These are phyloP conservation scores for Sericinus montela DNA, from an alignment of 2,888 invertebrate species.

Conservation along the genomic window DNA sequence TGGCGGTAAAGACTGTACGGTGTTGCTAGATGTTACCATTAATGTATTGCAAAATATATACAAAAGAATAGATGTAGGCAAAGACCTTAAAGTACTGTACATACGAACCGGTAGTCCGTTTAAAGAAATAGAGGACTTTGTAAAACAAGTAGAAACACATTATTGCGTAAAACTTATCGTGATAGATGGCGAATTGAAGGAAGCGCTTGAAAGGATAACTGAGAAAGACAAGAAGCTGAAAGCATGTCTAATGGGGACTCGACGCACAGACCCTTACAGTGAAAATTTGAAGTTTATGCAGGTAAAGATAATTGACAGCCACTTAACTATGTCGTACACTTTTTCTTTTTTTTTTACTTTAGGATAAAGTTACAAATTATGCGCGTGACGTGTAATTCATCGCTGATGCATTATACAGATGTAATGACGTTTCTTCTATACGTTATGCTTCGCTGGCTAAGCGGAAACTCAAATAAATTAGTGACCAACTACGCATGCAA, in stretches of 20 bases:
- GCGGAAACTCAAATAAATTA: no score
- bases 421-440: no score
- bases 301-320: slow-evolving; percentile 55
- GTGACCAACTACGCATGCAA: no score
- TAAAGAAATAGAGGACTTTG: slow-evolving; percentile 91
- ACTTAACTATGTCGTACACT: no score
- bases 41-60: slow-evolving; percentile 46
- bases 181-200: slow-evolving; percentile 84
- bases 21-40: slow-evolving; percentile 81
- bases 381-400: no score
- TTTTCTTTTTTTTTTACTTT: no score
- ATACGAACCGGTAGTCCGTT: slow-evolving; percentile 90
- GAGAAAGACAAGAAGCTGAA: slow-evolving; percentile 80
- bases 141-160: slow-evolving; percentile 82
- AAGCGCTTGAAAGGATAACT: slow-evolving; percentile 82
- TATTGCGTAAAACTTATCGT: slow-evolving; percentile 87
- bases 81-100: slow-evolving; percentile 85
- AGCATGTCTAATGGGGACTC: slow-evolving; percentile 95
- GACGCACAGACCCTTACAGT: slow-evolving; percentile 92
- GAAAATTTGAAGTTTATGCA: slow-evolving; percentile 83
- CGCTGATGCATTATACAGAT: no score
- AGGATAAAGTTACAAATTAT: no score
- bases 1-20: slow-evolving; percentile 99
- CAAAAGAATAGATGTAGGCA: slow-evolving; percentile 46
- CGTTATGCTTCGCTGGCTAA: no score